Conservation (phyloP, 1,140 invertebrate species). For the Sinella curviseta region DNA sequence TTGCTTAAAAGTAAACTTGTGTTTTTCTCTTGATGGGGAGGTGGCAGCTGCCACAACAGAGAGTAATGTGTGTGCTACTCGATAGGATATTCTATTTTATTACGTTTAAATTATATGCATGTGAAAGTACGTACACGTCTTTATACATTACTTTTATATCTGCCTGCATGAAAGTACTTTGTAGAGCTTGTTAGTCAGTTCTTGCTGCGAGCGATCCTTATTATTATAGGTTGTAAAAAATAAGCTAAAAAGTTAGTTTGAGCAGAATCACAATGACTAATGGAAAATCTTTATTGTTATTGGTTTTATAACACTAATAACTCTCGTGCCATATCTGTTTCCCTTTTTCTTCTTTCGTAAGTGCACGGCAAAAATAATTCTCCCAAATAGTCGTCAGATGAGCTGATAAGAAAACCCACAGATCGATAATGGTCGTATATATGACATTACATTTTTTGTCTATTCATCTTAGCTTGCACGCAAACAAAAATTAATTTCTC, state of each 20-base stretch:
- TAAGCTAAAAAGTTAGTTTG: background rate
- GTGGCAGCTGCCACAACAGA: background rate
- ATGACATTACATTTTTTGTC: too few species aligned
- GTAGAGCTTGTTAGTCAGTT: background rate
- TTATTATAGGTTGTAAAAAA: background rate
- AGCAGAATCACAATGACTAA: background rate
- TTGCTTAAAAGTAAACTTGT: constrained; percentile 26
- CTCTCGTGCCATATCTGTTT: too few species aligned
- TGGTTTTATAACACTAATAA: too few species aligned
- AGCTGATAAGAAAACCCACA: too few species aligned
- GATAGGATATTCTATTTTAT: background rate
- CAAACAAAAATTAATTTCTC: too few species aligned
- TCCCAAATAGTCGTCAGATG: too few species aligned
- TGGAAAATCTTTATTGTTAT: background rate
- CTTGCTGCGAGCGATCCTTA: background rate
- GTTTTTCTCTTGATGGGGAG: constrained; percentile 8
- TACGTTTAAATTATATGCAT: background rate
- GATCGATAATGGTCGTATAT: too few species aligned
- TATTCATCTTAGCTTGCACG: too few species aligned
- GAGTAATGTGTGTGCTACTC: too few species aligned
- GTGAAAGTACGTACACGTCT: background rate
- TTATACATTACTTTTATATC: background rate
- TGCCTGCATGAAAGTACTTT: background rate
- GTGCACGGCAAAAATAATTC: too few species aligned
- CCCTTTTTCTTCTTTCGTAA: too few species aligned